phyloP scores from a whole-genome alignment of 2,888 invertebrate species.

The Parnassius glacialis region DNA sequence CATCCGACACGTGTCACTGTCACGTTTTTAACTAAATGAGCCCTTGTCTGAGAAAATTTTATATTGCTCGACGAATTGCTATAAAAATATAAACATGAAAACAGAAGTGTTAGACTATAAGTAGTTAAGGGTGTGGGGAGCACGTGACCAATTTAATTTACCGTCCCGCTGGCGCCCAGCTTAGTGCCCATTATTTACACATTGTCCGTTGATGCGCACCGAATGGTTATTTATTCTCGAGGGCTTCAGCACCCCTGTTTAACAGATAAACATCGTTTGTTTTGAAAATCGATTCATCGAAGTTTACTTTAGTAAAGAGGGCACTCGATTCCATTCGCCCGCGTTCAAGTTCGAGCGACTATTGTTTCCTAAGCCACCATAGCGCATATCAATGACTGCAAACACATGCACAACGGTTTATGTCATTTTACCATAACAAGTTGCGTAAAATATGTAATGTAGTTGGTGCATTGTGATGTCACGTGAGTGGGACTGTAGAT shows the following conservation, averaged over 20 bases:
- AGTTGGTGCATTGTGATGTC: conserved; percentile 7
- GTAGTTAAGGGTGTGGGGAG: conserved; percentile 37
- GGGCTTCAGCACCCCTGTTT: conserved; percentile 36
- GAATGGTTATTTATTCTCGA: conserved; percentile 31
- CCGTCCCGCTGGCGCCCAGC: conserved; percentile 44
- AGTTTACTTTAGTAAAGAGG: conserved; percentile 7
- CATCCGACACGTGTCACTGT: conserved; percentile 8
- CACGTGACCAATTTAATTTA: conserved; percentile 32
- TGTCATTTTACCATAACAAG: conserved; percentile 30
- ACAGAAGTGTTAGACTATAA: conserved; percentile 44
- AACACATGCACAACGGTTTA: conserved; percentile 56
- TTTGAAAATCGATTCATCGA: conserved; percentile 16
- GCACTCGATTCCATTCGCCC: conserved; percentile 15
- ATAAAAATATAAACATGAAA: conserved; percentile 52
- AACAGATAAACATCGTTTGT: conserved; percentile 37
- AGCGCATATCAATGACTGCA: conserved; percentile 33
- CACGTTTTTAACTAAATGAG: not conserved
- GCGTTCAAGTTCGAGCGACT: conserved; percentile 6
- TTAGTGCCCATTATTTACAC: conserved; percentile 41
- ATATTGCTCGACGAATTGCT: conserved; percentile 43
- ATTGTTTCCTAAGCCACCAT: conserved; percentile 44
- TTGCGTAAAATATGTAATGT: conserved; percentile 11
- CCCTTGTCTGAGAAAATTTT: conserved; percentile 7
- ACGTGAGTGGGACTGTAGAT: not conserved
- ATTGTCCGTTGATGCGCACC: conserved; percentile 38